Evolutionary conservation across 2,797 vertebrate genomes (phyloP), one percentile per base, ranked within the genome.

Genomic region (Chiroxiphia lanceolata): DNA sequence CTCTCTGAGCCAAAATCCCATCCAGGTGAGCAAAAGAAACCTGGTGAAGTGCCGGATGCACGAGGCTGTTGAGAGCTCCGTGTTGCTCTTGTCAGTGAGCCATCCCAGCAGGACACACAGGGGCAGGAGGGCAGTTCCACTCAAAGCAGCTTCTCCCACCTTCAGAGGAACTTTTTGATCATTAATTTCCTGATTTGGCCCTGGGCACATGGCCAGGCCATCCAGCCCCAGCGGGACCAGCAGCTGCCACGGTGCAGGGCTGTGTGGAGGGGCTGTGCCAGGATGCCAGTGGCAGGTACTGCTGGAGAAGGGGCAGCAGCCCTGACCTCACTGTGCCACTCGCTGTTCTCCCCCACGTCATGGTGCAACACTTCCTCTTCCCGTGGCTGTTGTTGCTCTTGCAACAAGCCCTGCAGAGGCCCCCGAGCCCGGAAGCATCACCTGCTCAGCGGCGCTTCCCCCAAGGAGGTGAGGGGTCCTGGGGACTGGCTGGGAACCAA

Each of bases 371-470:
- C 36, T 87, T 92, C 65, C 83, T 78, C 69, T 95, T 95, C 77
- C 87, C 0, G 7, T n/a, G 22, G 40, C 1, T 4, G 48, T 26
- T 38, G 33, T 11, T 36, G 53, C 80, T 23, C 29, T 76, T 34
- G 33, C 38, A 42, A 7, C 3, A 1, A 45, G n/a, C n/a, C 2
- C 26, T 44, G 36, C 25, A 0, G 15, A 51, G 53, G 45, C 31
- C 36, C 21, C 34, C 0, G 1, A 59, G 64, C 26, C 20, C 4
- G 0, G 53, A 29, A 50, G 19, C 3, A 1, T 34, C 74, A 12
- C 6, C 10, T 12, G 64, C 38, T 61, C 29, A 19, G 51, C 3
- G 0, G 23, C 1, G 10, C 33, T 22, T 72, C 44, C 16, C 23
- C 42, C 0, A 10, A 51, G 63, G 13, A 93, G 90, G 84, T 78